A percentile compares a stretch with the other conserved stretches of the same genome.
These are phyloP conservation scores for Leucopsar rothschildi DNA, from an alignment of 2,113 vertebrate genomes.

Conservation along the genomic window DNA sequence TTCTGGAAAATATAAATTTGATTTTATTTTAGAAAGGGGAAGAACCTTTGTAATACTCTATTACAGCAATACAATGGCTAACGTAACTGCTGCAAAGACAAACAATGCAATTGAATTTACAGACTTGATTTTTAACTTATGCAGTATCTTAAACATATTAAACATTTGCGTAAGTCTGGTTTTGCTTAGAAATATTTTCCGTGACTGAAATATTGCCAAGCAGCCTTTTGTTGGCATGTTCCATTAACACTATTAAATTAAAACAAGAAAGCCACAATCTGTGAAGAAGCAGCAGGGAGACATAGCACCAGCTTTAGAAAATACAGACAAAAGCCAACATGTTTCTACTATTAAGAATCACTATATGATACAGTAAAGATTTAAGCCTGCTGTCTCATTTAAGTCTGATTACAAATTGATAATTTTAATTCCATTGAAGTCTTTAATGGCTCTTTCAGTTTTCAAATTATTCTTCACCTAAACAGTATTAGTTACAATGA, in stretches of 20 bases:
- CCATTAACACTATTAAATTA: not conserved
- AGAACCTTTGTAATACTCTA: not conserved
- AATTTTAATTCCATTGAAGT: not conserved
- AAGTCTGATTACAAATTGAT: not conserved
- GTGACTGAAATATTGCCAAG: not conserved
- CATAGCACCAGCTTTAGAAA: not conserved
- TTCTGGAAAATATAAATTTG: not conserved
- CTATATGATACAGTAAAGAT: not conserved
- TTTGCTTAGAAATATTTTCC: not conserved
- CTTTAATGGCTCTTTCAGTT: not conserved
- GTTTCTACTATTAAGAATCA: not conserved
- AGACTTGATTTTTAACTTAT: not conserved
- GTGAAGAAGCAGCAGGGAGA: not conserved
- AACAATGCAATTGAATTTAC: not conserved
- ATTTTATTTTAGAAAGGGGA: constrained; percentile 4
- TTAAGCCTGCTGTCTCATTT: not conserved
- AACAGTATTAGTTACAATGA: not conserved
- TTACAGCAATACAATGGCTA: not conserved
- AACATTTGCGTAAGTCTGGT: not conserved
- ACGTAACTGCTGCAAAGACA: not conserved
- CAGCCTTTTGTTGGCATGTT: not conserved
- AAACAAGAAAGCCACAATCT: not conserved
- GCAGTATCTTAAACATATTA: not conserved
- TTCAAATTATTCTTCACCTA: not conserved
- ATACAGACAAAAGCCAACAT: not conserved